Conservation (phyloP, 2,888 invertebrate genomes). For the Coelinius sp. region DNA sequence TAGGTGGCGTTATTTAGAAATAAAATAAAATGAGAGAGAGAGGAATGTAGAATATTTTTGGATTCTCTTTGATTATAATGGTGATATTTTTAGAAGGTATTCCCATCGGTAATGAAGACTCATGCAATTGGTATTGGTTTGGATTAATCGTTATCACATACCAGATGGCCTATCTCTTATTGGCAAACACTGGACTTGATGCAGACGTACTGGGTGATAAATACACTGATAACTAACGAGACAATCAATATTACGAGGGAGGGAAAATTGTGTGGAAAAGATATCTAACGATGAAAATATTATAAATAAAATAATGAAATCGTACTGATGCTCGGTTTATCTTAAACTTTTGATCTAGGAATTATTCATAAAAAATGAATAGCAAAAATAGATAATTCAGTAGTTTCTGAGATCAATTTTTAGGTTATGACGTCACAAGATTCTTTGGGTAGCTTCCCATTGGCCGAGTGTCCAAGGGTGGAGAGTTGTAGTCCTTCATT, state of each 20-base stretch:
- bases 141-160: constrained; percentile 49
- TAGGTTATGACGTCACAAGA: too few species aligned
- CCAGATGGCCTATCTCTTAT: constrained; percentile 48
- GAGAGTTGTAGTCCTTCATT: too few species aligned
- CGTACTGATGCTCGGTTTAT: too few species aligned
- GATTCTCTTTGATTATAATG: background rate
- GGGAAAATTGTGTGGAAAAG: background rate
- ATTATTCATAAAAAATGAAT: too few species aligned
- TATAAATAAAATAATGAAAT: too few species aligned
- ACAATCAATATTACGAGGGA: background rate
- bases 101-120: constrained; percentile 3
- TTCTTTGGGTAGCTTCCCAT: too few species aligned
- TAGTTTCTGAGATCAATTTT: too few species aligned
- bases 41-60: background rate
- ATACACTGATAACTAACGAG: constrained; percentile 12
- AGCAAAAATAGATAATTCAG: too few species aligned
- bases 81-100: background rate
- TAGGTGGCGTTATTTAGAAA: background rate
- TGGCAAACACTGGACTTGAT: constrained; percentile 43
- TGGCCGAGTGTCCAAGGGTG: too few species aligned
- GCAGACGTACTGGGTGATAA: constrained; percentile 17
- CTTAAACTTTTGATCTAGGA: too few species aligned
- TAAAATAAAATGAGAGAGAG: background rate
- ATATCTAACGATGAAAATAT: background rate
- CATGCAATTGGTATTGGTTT: constrained; percentile 27